Conservation (phyloP, 2,888 invertebrate genomes). For the Esperia sulphurella region DNA sequence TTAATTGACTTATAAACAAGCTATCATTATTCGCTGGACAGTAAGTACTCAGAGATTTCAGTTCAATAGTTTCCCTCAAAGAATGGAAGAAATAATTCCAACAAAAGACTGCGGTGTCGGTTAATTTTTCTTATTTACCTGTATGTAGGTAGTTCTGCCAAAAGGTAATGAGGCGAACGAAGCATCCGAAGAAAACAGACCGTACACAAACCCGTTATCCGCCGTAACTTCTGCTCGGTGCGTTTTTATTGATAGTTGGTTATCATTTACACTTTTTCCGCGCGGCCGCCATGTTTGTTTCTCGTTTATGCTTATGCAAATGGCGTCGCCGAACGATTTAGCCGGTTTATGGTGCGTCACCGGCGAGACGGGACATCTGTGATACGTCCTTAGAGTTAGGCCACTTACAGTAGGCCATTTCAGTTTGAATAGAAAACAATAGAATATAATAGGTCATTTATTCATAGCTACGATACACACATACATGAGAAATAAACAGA, state of each 20-base stretch:
- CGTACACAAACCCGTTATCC: slow-evolving; percentile 3
- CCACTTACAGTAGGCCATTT: background rate
- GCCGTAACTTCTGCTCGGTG: slow-evolving; percentile 15
- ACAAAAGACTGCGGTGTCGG: too few species aligned
- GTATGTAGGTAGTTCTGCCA: too few species aligned
- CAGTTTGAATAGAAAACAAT: too few species aligned
- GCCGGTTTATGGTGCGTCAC: slow-evolving; percentile 51
- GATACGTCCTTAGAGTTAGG: slow-evolving; percentile 17
- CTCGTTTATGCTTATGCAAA: slow-evolving; percentile 51
- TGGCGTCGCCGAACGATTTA: slow-evolving; percentile 51
- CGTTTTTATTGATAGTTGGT: slow-evolving; percentile 19
- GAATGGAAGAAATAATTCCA: too few species aligned
- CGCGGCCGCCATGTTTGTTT: slow-evolving; percentile 13
- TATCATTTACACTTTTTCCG: slow-evolving; percentile 26
- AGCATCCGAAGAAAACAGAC: background rate
- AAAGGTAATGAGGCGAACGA: background rate
- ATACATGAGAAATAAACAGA: too few species aligned
- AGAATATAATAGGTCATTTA: too few species aligned
- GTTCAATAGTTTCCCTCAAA: too few species aligned
- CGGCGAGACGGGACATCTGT: slow-evolving; percentile 35
- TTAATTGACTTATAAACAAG: too few species aligned
- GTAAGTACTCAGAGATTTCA: too few species aligned
- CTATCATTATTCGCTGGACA: too few species aligned
- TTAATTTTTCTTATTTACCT: too few species aligned
- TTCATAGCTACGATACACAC: too few species aligned